phyloP scores from a whole-genome alignment of 2,888 invertebrate species.

The Scaptomyza polygonia region DNA sequence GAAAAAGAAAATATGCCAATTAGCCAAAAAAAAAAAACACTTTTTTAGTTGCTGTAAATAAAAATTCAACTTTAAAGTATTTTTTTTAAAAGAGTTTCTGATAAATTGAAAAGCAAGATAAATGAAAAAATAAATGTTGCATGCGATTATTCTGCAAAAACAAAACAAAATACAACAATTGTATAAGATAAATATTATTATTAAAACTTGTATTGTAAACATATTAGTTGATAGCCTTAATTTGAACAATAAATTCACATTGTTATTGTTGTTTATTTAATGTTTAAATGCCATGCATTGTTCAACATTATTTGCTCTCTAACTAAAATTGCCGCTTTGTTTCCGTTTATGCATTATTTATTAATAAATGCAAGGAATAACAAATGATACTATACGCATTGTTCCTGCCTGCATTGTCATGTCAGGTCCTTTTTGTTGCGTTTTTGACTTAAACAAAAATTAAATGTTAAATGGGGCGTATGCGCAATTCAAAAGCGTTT shows the following conservation, averaged over 20 bases:
- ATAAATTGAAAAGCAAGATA: background rate
- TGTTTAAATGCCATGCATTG: background rate
- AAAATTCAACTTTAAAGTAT: background rate
- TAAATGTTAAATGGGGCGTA: conserved; percentile 61
- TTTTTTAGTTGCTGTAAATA: background rate
- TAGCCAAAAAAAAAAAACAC: background rate
- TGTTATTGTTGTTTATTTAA: background rate
- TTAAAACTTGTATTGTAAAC: too few relatives aligned
- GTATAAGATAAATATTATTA: too few relatives aligned
- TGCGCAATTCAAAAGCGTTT: conserved; percentile 76
- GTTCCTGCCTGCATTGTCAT: background rate
- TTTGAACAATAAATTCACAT: too few relatives aligned
- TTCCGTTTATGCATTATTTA: conserved; percentile 33
- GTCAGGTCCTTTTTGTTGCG: conserved; percentile 9
- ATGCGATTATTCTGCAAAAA: too few relatives aligned
- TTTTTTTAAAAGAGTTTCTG: too few relatives aligned
- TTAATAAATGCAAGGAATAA: conserved; percentile 16
- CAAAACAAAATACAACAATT: too few relatives aligned
- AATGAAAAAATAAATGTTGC: too few relatives aligned
- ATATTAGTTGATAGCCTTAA: background rate
- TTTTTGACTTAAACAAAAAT: conserved; percentile 29
- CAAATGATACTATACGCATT: conserved; percentile 15
- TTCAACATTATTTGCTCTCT: background rate
- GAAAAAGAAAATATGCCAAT: conserved; percentile 1
- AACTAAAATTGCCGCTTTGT: conserved; percentile 2